Evolutionary conservation across 2,888 invertebrate species (phyloP).

Genomic region (Oxystoma pomonae): DNA sequence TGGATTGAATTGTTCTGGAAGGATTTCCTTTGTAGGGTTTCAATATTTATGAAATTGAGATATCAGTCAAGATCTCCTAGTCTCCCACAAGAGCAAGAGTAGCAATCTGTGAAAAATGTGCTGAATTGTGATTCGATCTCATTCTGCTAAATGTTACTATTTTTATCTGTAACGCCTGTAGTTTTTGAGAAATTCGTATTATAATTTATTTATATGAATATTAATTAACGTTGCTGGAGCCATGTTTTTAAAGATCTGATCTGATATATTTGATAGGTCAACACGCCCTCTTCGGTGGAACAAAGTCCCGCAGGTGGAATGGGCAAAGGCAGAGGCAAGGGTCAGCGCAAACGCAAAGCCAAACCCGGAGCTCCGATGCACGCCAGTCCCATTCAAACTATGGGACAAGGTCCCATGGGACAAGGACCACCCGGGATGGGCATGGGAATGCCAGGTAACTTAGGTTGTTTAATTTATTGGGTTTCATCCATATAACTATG

Average conservation of each 20-base stretch:
- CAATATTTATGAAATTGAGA: too few relatives aligned
- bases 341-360: conserved; percentile 51
- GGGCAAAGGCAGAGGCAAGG: conserved; percentile 53
- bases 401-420: conserved; percentile 35
- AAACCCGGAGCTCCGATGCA: conserved; percentile 42
- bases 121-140: too few relatives aligned
- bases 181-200: too few relatives aligned
- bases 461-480: too few relatives aligned
- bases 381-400: conserved; percentile 31
- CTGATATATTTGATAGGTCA: conserved; percentile 46
- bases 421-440: conserved; percentile 28
- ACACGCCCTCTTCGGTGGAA: conserved; percentile 64
- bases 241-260: not conserved
- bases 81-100: too few relatives aligned
- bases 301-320: conserved; percentile 54
- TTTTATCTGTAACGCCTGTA: too few relatives aligned
- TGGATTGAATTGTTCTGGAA: too few relatives aligned
- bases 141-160: too few relatives aligned
- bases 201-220: too few relatives aligned
- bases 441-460: conserved; percentile 33
- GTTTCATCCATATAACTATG: conserved; percentile 33
- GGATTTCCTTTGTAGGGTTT: too few relatives aligned
- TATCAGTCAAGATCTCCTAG: too few relatives aligned
- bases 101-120: too few relatives aligned
- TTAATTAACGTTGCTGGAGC: not conserved